Conservation (phyloP, 2,113 vertebrate genomes). For the Sinocyclocheilus rhinocerous region DNA sequence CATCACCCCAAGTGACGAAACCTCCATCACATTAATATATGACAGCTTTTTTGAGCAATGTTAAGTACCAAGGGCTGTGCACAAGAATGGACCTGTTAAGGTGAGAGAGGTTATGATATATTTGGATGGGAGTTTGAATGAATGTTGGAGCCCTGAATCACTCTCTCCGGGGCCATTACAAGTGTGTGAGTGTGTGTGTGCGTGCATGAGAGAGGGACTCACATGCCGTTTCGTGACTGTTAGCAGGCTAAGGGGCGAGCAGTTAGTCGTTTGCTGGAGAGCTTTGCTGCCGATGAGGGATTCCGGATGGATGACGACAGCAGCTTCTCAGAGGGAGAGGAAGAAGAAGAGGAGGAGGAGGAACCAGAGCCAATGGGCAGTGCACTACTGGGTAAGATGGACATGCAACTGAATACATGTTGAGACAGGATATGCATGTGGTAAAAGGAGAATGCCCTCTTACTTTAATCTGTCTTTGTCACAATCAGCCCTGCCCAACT, state of each 20-base stretch:
- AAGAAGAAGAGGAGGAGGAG: conserved; percentile 67
- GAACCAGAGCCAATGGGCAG: conserved; percentile 59
- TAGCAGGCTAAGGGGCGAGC: conserved; percentile 82
- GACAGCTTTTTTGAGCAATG: conserved; percentile 43
- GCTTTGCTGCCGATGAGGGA: conserved; percentile 86
- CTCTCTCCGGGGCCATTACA: conserved; percentile 10
- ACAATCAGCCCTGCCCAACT: conserved; percentile 77
- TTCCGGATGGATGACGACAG: conserved; percentile 88
- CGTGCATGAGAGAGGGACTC: conserved; percentile 28
- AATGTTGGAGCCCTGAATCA: conserved; percentile 12
- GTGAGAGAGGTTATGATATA: conserved; percentile 22
- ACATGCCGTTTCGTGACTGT: conserved; percentile 53
- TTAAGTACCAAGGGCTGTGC: conserved; percentile 28
- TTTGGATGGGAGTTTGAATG: conserved; percentile 33
- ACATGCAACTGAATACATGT: background rate
- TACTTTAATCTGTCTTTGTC: conserved; percentile 40
- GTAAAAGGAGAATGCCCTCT: conserved; percentile 4
- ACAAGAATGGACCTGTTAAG: conserved; percentile 47
- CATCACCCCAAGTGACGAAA: conserved; percentile 63
- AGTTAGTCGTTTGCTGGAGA: conserved; percentile 89
- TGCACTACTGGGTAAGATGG: conserved; percentile 67
- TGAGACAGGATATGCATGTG: background rate
- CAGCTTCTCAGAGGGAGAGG: conserved; percentile 90
- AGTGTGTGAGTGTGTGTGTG: conserved; percentile 9
- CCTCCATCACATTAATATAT: conserved; percentile 71